Conservation (phyloP, 2,888 invertebrate species). For the Polyploca ridens region DNA sequence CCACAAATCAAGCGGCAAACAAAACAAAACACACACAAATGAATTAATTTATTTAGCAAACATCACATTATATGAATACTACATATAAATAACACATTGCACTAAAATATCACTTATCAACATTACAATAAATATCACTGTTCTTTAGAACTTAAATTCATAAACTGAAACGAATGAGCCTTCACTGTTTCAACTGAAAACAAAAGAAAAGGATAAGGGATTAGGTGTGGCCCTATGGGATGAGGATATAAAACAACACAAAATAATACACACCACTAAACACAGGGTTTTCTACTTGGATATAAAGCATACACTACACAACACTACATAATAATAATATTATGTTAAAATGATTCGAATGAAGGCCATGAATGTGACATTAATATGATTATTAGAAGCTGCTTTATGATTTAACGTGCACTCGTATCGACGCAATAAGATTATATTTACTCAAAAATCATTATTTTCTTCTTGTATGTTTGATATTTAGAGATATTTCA, state of each 20-base stretch:
- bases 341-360: neutral
- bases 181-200: slow-evolving; percentile 63
- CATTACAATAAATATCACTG: slow-evolving; percentile 41
- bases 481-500: too few species aligned
- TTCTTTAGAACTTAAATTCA: slow-evolving; percentile 29
- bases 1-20: slow-evolving; percentile 15
- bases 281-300: neutral
- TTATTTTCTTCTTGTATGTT: too few species aligned
- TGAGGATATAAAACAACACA: slow-evolving; percentile 36
- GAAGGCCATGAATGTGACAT: neutral
- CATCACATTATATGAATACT: slow-evolving; percentile 33
- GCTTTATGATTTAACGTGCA: neutral
- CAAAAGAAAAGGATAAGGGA: slow-evolving; percentile 53
- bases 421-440: too few species aligned
- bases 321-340: neutral
- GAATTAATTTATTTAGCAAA: slow-evolving; percentile 37
- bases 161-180: slow-evolving; percentile 34
- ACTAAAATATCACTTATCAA: slow-evolving; percentile 41
- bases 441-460: too few species aligned
- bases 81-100: slow-evolving; percentile 36
- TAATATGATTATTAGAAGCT: neutral
- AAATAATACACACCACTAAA: slow-evolving; percentile 24
- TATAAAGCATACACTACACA: neutral
- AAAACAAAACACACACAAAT: slow-evolving; percentile 35
- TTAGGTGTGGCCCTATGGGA: slow-evolving; percentile 44